A percentile compares a stretch with the other conserved stretches of the same genome.
These are phyloP conservation scores for Coenonympha glycerion DNA, from an alignment of 2,888 invertebrate species.

Conservation along the genomic window DNA sequence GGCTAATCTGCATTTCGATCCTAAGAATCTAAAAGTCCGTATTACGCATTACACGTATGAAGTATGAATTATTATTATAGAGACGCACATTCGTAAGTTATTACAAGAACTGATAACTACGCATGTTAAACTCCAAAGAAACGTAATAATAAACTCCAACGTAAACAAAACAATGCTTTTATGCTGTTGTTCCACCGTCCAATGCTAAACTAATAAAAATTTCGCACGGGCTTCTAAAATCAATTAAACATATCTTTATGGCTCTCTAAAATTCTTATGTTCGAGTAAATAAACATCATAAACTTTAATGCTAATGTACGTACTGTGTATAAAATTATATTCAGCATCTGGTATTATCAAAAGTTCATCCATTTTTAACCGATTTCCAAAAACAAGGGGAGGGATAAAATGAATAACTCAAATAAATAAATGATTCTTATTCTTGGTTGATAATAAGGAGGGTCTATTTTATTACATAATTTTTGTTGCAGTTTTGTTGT, in stretches of 20 bases:
- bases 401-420: too few relatives aligned
- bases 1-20: too few relatives aligned
- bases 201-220: constrained; percentile 1
- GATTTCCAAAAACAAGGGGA: too few relatives aligned
- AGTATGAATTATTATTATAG: neutral
- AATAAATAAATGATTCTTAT: too few relatives aligned
- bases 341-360: constrained; percentile 10
- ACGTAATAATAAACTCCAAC: neutral
- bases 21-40: neutral
- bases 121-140: neutral
- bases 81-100: neutral
- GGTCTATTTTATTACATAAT: too few relatives aligned
- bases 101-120: neutral
- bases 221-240: constrained; percentile 1
- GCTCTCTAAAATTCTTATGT: constrained; percentile 18
- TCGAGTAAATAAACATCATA: constrained; percentile 25
- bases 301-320: constrained; percentile 13
- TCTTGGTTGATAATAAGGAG: too few relatives aligned
- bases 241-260: constrained; percentile 22
- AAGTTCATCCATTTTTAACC: too few relatives aligned
- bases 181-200: neutral
- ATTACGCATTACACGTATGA: neutral
- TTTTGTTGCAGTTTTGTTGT: too few relatives aligned
- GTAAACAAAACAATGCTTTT: constrained; percentile 3
- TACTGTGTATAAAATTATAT: neutral